These are phyloP conservation scores for Drosophila mimetica DNA, from an alignment of 2,888 invertebrate species.

Conservation along the genomic window DNA sequence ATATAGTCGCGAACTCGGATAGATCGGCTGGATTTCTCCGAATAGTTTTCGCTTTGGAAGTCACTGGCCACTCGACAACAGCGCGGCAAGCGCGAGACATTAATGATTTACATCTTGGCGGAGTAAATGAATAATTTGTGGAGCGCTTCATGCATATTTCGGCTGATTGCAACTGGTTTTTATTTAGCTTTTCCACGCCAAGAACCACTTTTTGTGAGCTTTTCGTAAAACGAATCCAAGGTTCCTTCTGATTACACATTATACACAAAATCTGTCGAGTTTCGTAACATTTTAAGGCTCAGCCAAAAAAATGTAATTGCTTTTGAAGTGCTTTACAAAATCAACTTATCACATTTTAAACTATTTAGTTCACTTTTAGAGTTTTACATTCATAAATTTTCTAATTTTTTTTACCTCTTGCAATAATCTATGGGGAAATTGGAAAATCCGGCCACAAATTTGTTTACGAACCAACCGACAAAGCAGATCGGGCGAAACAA, in stretches of 20 bases:
- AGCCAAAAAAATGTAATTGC: background rate
- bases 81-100: conserved; percentile 2
- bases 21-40: conserved; percentile 19
- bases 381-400: background rate
- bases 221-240: conserved; percentile 28
- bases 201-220: conserved; percentile 33
- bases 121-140: conserved; percentile 35
- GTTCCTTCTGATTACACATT: conserved; percentile 34
- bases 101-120: conserved; percentile 27
- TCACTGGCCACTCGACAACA: conserved; percentile 14
- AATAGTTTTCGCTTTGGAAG: conserved; percentile 17
- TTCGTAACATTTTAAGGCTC: conserved; percentile 16
- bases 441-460: conserved; percentile 39
- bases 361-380: background rate
- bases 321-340: background rate
- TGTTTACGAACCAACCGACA: conserved; percentile 67
- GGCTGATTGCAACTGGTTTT: conserved; percentile 39
- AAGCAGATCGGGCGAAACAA: conserved; percentile 41
- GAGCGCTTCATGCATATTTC: conserved; percentile 28
- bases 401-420: conserved; percentile 25
- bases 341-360: background rate
- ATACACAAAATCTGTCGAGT: conserved; percentile 8
- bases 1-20: conserved; percentile 8
- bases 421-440: background rate
- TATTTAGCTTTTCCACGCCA: conserved; percentile 19